These are phyloP conservation scores for Athripsodes cinereus DNA, from an alignment of 2,888 invertebrate species.

Conservation along the genomic window DNA sequence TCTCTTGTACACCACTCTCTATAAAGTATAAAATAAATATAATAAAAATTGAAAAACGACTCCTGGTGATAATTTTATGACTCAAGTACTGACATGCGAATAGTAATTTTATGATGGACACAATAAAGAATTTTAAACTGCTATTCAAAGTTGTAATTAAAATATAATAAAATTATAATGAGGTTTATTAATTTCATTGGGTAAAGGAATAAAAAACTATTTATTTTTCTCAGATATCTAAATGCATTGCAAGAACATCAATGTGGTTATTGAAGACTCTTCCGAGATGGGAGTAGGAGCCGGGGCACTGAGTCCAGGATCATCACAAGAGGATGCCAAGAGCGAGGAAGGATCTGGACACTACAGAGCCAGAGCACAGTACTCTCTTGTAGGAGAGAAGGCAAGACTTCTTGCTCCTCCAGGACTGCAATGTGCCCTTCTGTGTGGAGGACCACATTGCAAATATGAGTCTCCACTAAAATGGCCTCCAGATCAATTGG, in stretches of 20 bases:
- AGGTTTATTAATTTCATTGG: too few relatives aligned
- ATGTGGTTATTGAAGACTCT: conserved; percentile 12
- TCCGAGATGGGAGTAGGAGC: conserved; percentile 17
- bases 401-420: conserved; percentile 60
- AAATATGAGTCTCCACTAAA: conserved; percentile 68
- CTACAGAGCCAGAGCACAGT: conserved; percentile 32
- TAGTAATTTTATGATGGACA: too few relatives aligned
- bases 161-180: too few relatives aligned
- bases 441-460: conserved; percentile 79
- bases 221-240: too few relatives aligned
- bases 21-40: too few relatives aligned
- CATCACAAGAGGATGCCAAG: not conserved
- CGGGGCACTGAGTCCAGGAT: conserved; percentile 3
- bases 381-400: conserved; percentile 45
- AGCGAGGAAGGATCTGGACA: not conserved
- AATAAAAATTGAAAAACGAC: too few relatives aligned
- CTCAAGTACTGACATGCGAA: too few relatives aligned
- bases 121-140: too few relatives aligned
- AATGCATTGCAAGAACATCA: conserved; percentile 13
- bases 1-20: too few relatives aligned
- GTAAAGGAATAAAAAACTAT: too few relatives aligned
- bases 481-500: conserved; percentile 56
- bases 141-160: too few relatives aligned
- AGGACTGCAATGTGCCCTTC: conserved; percentile 70
- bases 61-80: too few relatives aligned